These are phyloP conservation scores for Zeugodacus cucurbitae DNA, from an alignment of 1,140 invertebrate genomes.

Conservation along the genomic window DNA sequence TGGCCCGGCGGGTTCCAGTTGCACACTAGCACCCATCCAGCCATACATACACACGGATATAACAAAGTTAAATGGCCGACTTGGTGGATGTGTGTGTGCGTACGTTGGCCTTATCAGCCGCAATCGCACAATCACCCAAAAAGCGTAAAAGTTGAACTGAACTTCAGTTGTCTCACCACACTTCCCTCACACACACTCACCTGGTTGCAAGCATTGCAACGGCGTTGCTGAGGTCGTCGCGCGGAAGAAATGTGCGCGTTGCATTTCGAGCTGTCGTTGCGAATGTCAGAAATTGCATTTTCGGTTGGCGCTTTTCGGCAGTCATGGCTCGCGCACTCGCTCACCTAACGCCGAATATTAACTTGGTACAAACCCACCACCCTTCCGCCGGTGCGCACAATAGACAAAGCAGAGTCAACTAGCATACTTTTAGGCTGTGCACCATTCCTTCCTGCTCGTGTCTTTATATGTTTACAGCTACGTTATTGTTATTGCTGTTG, in stretches of 20 bases:
- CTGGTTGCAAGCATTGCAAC: not conserved
- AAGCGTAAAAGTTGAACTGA: constrained; percentile 20
- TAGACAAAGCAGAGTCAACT: not conserved
- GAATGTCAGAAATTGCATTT: constrained; percentile 37
- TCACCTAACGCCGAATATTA: not conserved
- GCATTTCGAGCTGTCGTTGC: constrained; percentile 12
- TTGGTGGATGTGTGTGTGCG: not conserved
- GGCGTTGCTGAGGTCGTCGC: not conserved
- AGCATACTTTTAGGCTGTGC: constrained; percentile 20
- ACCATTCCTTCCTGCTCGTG: too few relatives aligned
- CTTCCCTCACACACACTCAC: not conserved
- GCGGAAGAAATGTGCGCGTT: not conserved
- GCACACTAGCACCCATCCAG: not conserved
- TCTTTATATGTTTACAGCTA: not conserved
- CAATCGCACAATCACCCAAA: constrained; percentile 3
- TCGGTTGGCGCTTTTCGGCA: constrained; percentile 4
- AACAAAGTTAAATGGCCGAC: not conserved
- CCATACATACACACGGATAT: not conserved
- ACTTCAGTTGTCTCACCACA: not conserved
- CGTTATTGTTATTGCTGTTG: not conserved
- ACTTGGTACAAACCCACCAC: too few relatives aligned
- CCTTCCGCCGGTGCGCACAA: not conserved
- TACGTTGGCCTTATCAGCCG: not conserved
- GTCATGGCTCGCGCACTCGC: not conserved
- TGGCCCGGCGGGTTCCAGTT: not conserved